Base-by-base conservation (phyloP, 2,797 vertebrate species). In the Cetoscarus ocellatus region DNA sequence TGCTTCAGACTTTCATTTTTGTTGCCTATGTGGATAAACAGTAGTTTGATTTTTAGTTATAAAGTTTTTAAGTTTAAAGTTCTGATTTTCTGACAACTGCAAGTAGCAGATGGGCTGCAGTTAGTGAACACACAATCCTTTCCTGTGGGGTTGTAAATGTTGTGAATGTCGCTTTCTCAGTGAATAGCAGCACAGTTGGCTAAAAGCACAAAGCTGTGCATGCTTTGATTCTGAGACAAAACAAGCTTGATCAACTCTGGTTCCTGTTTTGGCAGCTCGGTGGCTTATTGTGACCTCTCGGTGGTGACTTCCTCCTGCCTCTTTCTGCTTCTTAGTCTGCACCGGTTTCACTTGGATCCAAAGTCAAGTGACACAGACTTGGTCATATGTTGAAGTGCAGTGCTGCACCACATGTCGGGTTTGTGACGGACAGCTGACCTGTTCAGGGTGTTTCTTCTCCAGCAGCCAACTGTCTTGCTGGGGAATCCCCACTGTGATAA, bases 351-450 rank as follows among this genome's bases (percentile, higher is more conserved):
- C 3, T 54, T 34, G 7, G 62, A 50, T 35, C 14, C 10, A 40
- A 5, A 53, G 45, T 14, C 34, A 40, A n/a, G 13, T 62, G 50
- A 54, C 27, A 51, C 34, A 55, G 14, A 47, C 43, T 17, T 7
- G 3, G 38, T 67, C 5, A 5, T 17, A 9, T 66, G 59, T 70
- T 58, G 45, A 13, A 61, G 44, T 17, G 36, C 19, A 40, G 49
- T 67, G 18, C 67, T n/a, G 49, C 12, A 62, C 56, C 40, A 6
- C 43, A 18, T 70, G 62, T 70, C 52, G 18, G 55, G 57, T 36
- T 17, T 45, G 40, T 67, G 63, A 52, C 14, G 17, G 45, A 65
- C 72, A 81, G 55, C 45, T 72, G 69, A 76, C 60, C 70, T 17
- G 52, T 62, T 19, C n/a, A 15, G 19, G 10, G 19, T 71, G 61